A percentile compares a stretch with the other conserved stretches of the same genome.
Evolutionary conservation across 2,797 vertebrate species (phyloP).

Genomic region (Aratinga solstitialis): DNA sequence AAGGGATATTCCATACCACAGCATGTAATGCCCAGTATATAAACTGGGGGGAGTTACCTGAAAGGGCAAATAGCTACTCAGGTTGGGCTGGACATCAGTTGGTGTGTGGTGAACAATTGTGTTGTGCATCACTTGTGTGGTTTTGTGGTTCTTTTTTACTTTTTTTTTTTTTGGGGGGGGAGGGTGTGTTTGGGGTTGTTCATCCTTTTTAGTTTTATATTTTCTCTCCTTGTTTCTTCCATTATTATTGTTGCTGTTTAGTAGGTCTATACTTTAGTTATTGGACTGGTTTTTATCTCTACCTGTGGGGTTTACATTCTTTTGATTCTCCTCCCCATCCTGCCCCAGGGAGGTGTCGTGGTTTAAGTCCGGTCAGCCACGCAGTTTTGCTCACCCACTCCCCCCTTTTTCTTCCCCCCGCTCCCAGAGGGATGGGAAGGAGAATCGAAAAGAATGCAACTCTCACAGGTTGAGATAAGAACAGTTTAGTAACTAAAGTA

Average conservation of each 20-base stretch:
- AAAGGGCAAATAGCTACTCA: background rate
- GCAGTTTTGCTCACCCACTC: too few relatives aligned
- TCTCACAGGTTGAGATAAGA: too few relatives aligned
- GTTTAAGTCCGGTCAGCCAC: too few relatives aligned
- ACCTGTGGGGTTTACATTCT: background rate
- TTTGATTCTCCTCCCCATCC: background rate
- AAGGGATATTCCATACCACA: background rate
- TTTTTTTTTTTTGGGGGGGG: too few relatives aligned
- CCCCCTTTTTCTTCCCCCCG: too few relatives aligned
- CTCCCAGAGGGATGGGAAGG: too few relatives aligned
- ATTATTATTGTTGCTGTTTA: background rate
- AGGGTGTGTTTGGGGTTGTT: background rate
- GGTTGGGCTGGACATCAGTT: background rate
- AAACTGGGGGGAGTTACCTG: background rate
- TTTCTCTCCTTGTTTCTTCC: background rate
- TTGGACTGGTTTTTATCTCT: background rate
- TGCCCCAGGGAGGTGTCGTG: background rate
- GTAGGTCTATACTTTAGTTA: background rate
- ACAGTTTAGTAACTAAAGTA: too few relatives aligned
- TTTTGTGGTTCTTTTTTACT: background rate
- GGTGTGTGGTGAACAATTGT: background rate
- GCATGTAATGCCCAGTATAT: background rate
- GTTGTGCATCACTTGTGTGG: background rate
- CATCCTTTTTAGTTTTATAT: background rate
- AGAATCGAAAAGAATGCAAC: too few relatives aligned